Evolutionary conservation across 1,140 invertebrate genomes (phyloP), one percentile per base, ranked within the genome.

Genomic region (Nasonia giraulti): DNA sequence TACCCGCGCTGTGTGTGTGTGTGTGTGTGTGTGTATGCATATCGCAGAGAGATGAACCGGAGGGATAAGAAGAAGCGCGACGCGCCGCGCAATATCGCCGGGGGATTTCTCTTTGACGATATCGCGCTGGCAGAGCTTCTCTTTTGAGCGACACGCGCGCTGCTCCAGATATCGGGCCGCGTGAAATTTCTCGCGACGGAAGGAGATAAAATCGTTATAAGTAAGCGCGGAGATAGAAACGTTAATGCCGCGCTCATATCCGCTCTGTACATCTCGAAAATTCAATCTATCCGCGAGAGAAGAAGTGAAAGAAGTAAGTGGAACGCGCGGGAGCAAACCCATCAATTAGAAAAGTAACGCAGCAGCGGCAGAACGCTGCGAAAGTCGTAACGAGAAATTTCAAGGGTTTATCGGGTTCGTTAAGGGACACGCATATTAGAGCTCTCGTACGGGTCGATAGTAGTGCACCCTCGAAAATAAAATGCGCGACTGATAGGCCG

Each of bases 381-480:
- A 33, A 75, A 75, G 73, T 75, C 14, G 73, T 17, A 71, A 31
- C 68, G 68, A 71, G 68, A 71, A 71, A 71, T 71, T 71, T 71
- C 68, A 71, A 71, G 31, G 68, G 73, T n/a, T 75, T 44, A 44
- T 37, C 73, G 14, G 37, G 73, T n/a, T 40, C 73, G 73, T 33
- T 75, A 37, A 44, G 37, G 37, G 73, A 75, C 14, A 40, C 31
- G 37, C 73, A 75, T 10, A 14, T 10, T 75, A 62, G 17, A 62
- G 12, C 50, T 55, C 50, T 55, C 50, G 4, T 17, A 17, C 55
- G 17, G 55, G 55, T n/a, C 31, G 73, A 40, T 27, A 37, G 37
- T 20, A 33, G 17, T 10, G 20, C 37, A 75, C 10, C 37, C 68
- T 71, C 68, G 31, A 71, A 71, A 71, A 31, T 71, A 71, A 71